Conservation (phyloP, 2,797 vertebrate species). For the Enteromius trimaculatus region DNA sequence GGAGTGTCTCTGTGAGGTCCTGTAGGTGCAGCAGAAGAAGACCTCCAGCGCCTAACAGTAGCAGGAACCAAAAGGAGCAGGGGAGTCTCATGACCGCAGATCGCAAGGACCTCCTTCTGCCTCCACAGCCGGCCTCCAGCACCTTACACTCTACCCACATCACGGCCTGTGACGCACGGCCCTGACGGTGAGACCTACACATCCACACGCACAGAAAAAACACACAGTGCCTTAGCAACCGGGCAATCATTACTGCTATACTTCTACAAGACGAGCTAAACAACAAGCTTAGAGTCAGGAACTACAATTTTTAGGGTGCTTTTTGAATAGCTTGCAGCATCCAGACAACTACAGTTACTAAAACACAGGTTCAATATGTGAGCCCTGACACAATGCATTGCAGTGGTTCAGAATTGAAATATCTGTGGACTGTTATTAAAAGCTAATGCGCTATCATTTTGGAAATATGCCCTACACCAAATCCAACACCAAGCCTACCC, state of each 20-base stretch:
- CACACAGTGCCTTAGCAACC: conserved; percentile 17
- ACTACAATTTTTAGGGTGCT: neutral
- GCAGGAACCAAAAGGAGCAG: conserved; percentile 90
- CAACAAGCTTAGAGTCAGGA: neutral
- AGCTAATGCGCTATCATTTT: too few relatives aligned
- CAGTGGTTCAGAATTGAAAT: too few relatives aligned
- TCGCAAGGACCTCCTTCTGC: conserved; percentile 63
- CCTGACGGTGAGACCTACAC: conserved; percentile 35
- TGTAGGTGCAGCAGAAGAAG: conserved; percentile 92
- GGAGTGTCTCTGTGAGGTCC: conserved; percentile 86
- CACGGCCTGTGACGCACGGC: conserved; percentile 43
- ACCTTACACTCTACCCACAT: conserved; percentile 59
- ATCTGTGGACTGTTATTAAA: too few relatives aligned
- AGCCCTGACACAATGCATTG: too few relatives aligned
- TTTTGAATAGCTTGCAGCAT: neutral
- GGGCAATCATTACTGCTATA: neutral
- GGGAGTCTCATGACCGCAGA: conserved; percentile 79
- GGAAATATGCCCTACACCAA: too few relatives aligned
- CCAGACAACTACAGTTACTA: neutral
- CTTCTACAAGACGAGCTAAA: neutral
- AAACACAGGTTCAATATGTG: too few relatives aligned
- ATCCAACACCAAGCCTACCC: too few relatives aligned
- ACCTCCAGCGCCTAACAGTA: conserved; percentile 89
- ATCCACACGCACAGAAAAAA: conserved; percentile 29
- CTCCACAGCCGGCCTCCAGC: conserved; percentile 68